phyloP scores from a whole-genome alignment of 2,113 vertebrate genomes.

The Carlito syrichta region DNA sequence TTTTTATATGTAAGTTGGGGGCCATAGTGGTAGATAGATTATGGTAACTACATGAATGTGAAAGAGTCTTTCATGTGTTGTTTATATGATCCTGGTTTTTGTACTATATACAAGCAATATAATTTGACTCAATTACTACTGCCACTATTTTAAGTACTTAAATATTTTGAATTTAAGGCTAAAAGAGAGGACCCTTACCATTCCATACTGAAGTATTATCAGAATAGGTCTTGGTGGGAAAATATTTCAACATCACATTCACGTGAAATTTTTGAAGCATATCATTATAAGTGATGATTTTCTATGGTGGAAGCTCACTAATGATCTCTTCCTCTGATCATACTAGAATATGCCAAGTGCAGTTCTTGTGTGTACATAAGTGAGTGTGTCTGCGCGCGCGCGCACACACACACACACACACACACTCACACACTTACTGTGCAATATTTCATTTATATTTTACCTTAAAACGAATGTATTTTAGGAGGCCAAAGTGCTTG shows the following conservation, averaged over 20 bases:
- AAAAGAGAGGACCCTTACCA: not conserved
- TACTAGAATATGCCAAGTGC: not conserved
- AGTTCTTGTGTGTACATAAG: too few relatives aligned
- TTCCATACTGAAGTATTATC: not conserved
- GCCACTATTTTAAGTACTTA: not conserved
- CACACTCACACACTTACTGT: not conserved
- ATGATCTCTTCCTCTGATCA: not conserved
- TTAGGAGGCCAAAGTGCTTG: conserved; percentile 81
- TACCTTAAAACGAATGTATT: conserved; percentile 85
- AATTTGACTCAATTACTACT: not conserved
- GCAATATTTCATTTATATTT: not conserved
- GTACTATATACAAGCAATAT: not conserved
- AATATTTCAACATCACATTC: not conserved
- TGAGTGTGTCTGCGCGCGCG: not conserved
- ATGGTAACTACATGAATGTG: not conserved
- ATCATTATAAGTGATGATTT: not conserved
- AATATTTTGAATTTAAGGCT: not conserved
- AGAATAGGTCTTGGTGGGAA: not conserved
- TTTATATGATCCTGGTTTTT: not conserved
- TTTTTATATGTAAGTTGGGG: not conserved
- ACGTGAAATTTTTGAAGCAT: not conserved
- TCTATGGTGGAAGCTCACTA: not conserved
- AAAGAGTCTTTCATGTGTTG: not conserved
- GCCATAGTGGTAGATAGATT: not conserved
- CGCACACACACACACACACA: not conserved